Evolutionary conservation across 2,113 vertebrate genomes (phyloP), one percentile per base, ranked within the genome.

Genomic region (Trogon surrucura): DNA sequence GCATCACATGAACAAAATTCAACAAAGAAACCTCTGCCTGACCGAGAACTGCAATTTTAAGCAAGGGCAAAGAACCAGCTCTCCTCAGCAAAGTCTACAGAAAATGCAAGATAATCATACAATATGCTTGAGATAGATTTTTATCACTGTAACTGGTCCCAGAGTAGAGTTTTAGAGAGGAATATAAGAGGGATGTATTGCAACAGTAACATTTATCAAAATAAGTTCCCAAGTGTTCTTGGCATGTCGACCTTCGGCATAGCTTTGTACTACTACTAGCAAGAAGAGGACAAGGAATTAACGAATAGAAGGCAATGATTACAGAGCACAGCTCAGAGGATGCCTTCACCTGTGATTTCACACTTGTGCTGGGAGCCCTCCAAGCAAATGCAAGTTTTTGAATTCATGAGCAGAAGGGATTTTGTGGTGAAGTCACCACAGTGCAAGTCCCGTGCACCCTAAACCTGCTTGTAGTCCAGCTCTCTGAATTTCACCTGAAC

Each of bases 151-250:
- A 93, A 81, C 89, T 92, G 53, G 78, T 94, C 91, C 80, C 83
- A 58, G 29, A 77, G 61, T 57, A 89, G 64, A 83, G 17, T 81
- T 81, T 91, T 48, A 78, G 45, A 91, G 84, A 72, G 56, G 27
- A 94, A 53, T 85, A 50, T 65, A 85, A 85, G 32, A 92, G 47
- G 56, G 51, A 69, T 84, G 84, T 56, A 88, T 66, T 79, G 64
- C 73, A 88, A 89, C 18, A 88, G 60, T n/a, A 85, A 67, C 48
- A 88, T 85, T 95, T 89, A 94, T 75, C 69, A 94, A 92, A 96
- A 95, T 94, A 65, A 91, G 50, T 88, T 92, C 56, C 21, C 58
- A 94, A 96, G 79, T 92, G 95, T 95, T 84, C 54, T 77, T 94
- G 78, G 58, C 80, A 54, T 72, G 61, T 38, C 95, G 91, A 95